A percentile compares a stretch with the other conserved stretches of the same genome.
Conservation (phyloP, 1,140 invertebrate species). For the Gonatopus flavifemur region DNA sequence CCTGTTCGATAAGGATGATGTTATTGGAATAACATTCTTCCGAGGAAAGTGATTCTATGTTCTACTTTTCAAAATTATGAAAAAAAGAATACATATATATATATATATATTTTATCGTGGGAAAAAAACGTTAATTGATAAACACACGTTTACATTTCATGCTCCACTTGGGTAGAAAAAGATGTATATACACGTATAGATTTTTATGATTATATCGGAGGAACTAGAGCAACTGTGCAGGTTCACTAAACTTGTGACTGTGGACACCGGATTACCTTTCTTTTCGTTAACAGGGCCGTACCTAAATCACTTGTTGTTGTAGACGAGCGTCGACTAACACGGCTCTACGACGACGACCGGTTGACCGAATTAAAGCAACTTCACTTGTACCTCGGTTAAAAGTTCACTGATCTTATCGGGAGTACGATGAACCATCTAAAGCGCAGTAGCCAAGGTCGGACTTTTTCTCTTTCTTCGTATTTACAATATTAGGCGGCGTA, state of each 20-base stretch:
- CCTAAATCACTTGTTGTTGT: background rate
- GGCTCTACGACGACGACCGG: background rate
- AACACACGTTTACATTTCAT: no score
- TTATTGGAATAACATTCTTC: no score
- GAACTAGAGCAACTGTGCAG: constrained; percentile 31
- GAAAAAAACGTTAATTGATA: no score
- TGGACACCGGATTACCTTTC: constrained; percentile 18
- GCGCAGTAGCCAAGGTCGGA: background rate
- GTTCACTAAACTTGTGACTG: constrained; percentile 29
- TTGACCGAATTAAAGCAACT: constrained; percentile 10
- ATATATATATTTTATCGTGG: no score
- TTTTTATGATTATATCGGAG: no score
- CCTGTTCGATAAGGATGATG: no score
- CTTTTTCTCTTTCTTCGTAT: background rate
- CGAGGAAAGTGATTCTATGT: no score
- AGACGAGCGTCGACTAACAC: background rate
- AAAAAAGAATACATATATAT: no score
- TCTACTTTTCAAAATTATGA: no score
- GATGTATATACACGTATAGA: no score
- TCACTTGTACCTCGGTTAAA: background rate
- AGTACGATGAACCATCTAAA: background rate
- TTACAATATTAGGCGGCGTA: background rate
- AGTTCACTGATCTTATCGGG: no score
- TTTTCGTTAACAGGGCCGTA: constrained; percentile 9
- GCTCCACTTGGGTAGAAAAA: no score